Conservation (phyloP, 2,113 vertebrate species). For the Catharus minimus region DNA sequence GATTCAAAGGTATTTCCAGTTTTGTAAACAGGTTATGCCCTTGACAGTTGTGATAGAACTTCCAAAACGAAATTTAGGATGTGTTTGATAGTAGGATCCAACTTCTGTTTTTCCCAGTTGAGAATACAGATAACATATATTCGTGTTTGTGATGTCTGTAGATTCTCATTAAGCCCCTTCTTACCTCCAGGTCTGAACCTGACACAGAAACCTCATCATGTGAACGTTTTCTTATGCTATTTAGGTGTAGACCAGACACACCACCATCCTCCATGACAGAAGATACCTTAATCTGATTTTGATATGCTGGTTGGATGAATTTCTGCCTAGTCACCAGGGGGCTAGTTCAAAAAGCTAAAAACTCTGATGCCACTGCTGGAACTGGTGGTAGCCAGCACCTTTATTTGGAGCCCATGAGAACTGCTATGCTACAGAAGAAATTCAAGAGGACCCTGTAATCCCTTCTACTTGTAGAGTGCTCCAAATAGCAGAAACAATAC, state of each 20-base stretch:
- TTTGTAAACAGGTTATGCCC: not conserved
- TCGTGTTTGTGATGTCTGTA: accelerated
- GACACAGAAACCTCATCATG: not conserved
- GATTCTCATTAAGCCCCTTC: not conserved
- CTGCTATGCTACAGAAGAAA: not conserved
- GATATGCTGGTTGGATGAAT: not conserved
- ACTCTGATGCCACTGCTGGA: not conserved
- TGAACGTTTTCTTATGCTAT: not conserved
- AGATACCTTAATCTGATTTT: not conserved
- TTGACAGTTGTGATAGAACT: not conserved
- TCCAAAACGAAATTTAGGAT: not conserved
- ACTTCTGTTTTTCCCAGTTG: not conserved
- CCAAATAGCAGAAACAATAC: not conserved
- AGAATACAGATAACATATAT: not conserved
- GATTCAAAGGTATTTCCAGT: not conserved
- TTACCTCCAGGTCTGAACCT: not conserved
- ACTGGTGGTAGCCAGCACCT: not conserved
- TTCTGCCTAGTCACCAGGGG: not conserved
- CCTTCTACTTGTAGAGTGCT: not conserved
- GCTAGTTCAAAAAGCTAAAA: not conserved
- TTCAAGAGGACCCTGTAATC: not conserved
- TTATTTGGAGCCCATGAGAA: not conserved
- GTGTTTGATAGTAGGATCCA: not conserved
- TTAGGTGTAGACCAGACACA: not conserved
- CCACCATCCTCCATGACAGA: not conserved